phyloP scores from a whole-genome alignment of 1,140 invertebrate genomes.

The Drosophila azteca region DNA sequence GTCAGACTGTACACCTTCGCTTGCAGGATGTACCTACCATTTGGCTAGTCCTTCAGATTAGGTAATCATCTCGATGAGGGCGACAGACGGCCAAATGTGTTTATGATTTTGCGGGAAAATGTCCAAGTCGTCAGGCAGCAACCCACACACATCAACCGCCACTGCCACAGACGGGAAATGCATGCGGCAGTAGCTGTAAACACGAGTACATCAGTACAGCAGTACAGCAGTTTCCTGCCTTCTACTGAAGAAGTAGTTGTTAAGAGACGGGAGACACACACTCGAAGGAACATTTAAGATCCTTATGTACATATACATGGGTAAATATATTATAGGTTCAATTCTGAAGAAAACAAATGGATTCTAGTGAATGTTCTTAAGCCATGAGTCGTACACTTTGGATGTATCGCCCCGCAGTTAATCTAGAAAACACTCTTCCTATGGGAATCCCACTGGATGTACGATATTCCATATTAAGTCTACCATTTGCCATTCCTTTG shows the following conservation, averaged over 20 bases:
- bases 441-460: no score
- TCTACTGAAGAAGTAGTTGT: conserved; percentile 30
- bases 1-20: conserved; percentile 22
- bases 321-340: no score
- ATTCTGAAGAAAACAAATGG: no score
- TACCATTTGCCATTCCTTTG: no score
- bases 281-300: conserved; percentile 7
- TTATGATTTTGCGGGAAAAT: conserved; percentile 77
- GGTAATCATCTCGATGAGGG: conserved; percentile 42
- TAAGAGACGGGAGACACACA: conserved; percentile 13
- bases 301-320: background rate
- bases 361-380: no score
- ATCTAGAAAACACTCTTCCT: no score
- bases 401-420: no score
- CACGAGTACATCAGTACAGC: background rate
- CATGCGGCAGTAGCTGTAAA: conserved; percentile 33
- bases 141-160: conserved; percentile 11
- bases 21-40: conserved; percentile 4
- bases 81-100: conserved; percentile 44
- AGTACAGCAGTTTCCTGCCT: conserved; percentile 21
- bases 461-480: no score
- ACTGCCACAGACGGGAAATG: conserved; percentile 13
- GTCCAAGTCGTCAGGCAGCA: conserved; percentile 42
- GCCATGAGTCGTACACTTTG: no score
- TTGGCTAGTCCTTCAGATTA: conserved; percentile 59